Conservation (phyloP, 2,888 invertebrate genomes). For the Diarsia mendica region DNA sequence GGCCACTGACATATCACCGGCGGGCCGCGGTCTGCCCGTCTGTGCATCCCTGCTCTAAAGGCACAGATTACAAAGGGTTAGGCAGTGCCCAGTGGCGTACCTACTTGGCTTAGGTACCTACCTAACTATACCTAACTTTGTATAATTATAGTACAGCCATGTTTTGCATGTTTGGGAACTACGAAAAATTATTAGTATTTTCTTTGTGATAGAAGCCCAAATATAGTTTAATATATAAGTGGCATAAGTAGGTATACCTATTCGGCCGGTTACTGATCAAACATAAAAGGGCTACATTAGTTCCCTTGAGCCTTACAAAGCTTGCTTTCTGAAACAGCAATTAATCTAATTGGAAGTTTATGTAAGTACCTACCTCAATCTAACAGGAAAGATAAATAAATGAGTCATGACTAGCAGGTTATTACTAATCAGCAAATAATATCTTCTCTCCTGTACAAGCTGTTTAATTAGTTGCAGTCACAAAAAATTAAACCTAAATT, state of each 20-base stretch:
- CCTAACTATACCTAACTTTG: background rate
- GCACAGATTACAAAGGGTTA: too few relatives aligned
- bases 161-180: too few relatives aligned
- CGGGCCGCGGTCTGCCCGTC: too few relatives aligned
- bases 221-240: too few relatives aligned
- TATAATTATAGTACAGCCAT: too few relatives aligned
- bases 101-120: too few relatives aligned
- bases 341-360: background rate
- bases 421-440: background rate
- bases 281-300: background rate
- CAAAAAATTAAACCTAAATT: background rate
- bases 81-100: background rate
- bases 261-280: too few relatives aligned
- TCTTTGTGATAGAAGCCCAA: background rate
- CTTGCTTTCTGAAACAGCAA: background rate
- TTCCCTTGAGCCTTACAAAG: background rate
- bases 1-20: too few relatives aligned
- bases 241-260: too few relatives aligned
- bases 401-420: background rate
- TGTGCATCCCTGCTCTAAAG: too few relatives aligned
- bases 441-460: background rate
- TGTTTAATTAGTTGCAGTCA: background rate
- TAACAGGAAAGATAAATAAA: background rate
- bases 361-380: background rate
- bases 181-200: too few relatives aligned